Evolutionary conservation across 2,113 vertebrate genomes (phyloP).

Genomic region (Sarotherodon lohbergeri): DNA sequence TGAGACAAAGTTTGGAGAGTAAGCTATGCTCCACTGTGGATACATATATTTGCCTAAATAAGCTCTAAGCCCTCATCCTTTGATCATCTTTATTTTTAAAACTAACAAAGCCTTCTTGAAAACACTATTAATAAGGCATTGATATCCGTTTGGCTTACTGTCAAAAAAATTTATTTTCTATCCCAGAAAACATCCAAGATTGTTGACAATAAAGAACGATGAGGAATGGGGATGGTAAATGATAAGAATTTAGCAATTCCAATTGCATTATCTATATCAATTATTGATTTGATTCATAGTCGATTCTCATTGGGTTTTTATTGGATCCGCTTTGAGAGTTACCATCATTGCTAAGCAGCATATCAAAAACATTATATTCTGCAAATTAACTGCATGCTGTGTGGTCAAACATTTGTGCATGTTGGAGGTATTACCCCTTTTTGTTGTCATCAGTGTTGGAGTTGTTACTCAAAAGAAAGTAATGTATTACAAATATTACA

Average conservation of each 20-base stretch:
- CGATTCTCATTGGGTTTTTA: not conserved
- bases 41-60: not conserved
- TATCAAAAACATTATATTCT: not conserved
- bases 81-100: not conserved
- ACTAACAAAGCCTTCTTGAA: not conserved
- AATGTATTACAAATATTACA: not conserved
- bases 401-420: not conserved
- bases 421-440: not conserved
- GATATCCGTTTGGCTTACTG: not conserved
- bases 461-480: not conserved
- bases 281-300: not conserved
- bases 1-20: not conserved
- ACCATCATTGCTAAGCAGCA: not conserved
- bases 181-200: not conserved
- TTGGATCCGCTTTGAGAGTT: not conserved
- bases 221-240: not conserved
- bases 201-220: not conserved
- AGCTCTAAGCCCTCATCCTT: not conserved
- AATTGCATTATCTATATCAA: not conserved
- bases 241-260: not conserved
- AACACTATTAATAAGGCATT: not conserved
- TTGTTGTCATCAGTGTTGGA: not conserved
- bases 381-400: not conserved
- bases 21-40: not conserved
- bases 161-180: not conserved